Percentiles rank a stretch among this genome's conserved stretches.
Evolutionary conservation across 2,888 invertebrate genomes (phyloP).

Genomic region (Monoplex corrugatus): DNA sequence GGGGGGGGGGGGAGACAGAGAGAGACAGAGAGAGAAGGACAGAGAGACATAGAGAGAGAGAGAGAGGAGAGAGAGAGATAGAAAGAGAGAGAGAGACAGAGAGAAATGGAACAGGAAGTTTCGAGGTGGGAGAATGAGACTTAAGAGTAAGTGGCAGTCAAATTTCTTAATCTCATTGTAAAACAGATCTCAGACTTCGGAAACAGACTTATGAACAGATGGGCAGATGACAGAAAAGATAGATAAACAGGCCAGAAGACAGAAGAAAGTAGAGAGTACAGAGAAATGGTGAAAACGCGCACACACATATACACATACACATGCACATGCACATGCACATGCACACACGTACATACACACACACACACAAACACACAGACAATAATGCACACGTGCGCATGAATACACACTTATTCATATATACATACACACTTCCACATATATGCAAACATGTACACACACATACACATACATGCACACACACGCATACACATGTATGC

Average conservation of each 20-base stretch:
- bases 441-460: neutral
- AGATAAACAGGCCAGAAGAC: neutral
- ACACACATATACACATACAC: constrained; percentile 8
- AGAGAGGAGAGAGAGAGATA: neutral
- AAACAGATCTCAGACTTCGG: too few species aligned
- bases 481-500: constrained; percentile 19
- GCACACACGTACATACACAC: neutral
- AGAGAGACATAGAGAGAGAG: neutral
- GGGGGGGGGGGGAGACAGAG: neutral
- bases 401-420: neutral
- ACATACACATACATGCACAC: neutral
- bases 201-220: neutral
- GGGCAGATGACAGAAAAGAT: neutral
- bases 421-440: neutral
- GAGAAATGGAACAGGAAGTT: neutral
- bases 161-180: too few species aligned
- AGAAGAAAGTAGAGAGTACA: neutral
- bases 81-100: neutral
- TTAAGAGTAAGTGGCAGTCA: neutral
- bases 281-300: neutral
- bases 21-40: neutral
- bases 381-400: neutral
- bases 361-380: neutral
- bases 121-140: neutral
- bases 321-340: neutral